These are phyloP conservation scores for Meganola albula DNA, from an alignment of 2,888 invertebrate genomes.

Conservation along the genomic window DNA sequence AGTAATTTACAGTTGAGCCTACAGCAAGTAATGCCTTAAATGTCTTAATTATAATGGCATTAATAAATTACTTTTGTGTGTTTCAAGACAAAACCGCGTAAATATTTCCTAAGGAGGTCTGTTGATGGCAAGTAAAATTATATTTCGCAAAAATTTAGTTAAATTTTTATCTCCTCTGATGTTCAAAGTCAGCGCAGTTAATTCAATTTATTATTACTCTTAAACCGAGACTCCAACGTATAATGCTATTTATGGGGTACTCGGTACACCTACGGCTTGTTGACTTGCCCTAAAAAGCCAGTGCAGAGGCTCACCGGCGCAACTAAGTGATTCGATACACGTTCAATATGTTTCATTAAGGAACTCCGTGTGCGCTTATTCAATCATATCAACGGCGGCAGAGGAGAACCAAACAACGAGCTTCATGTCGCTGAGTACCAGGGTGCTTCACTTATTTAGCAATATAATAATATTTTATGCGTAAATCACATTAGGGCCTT, in stretches of 20 bases:
- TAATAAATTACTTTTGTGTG: constrained; percentile 62
- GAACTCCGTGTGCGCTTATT: constrained; percentile 67
- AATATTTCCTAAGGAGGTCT: constrained; percentile 57
- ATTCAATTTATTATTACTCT: constrained; percentile 74
- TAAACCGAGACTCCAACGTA: constrained; percentile 66
- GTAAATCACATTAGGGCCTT: too few species aligned
- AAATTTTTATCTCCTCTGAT: constrained; percentile 64
- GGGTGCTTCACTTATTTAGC: too few species aligned
- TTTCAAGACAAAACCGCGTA: constrained; percentile 50
- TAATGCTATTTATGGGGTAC: constrained; percentile 70
- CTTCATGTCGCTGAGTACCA: too few species aligned
- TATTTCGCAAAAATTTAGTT: constrained; percentile 63
- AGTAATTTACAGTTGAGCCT: too few species aligned
- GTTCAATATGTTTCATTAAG: constrained; percentile 77
- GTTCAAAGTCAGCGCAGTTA: constrained; percentile 65
- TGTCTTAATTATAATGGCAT: constrained; percentile 57
- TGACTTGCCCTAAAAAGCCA: constrained; percentile 61
- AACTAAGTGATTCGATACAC: constrained; percentile 76
- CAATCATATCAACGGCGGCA: constrained; percentile 63
- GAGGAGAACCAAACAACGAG: too few species aligned
- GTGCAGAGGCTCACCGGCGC: constrained; percentile 63
- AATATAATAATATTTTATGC: too few species aligned
- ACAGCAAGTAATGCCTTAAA: constrained; percentile 54
- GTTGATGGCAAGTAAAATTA: constrained; percentile 62
- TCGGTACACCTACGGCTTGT: constrained; percentile 71